Evolutionary conservation across 2,113 vertebrate genomes (phyloP).

Genomic region (Abramis brama): DNA sequence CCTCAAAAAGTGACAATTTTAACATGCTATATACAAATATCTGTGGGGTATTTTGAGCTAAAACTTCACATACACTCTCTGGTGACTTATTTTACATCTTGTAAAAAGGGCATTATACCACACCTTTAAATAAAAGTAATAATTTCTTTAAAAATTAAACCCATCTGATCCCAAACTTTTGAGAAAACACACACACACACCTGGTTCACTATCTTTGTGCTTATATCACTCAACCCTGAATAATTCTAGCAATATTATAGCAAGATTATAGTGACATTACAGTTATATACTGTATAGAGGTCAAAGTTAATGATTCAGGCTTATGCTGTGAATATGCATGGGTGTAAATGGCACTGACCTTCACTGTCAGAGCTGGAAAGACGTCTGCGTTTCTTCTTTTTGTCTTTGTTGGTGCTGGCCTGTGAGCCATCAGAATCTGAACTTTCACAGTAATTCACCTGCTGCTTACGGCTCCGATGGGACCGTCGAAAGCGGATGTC

Average conservation of each 20-base stretch:
- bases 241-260: not conserved
- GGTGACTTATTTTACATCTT: too few species aligned
- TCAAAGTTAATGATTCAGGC: not conserved
- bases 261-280: not conserved
- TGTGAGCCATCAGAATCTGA: slow-evolving; percentile 92
- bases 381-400: slow-evolving; percentile 77
- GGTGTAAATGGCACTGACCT: slow-evolving; percentile 73
- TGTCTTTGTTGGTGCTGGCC: slow-evolving; percentile 78
- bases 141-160: not conserved
- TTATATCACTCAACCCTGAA: not conserved
- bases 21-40: too few species aligned
- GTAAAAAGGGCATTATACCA: too few species aligned
- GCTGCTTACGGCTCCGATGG: slow-evolving; percentile 88
- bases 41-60: too few species aligned
- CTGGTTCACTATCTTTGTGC: too few species aligned
- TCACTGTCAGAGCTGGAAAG: slow-evolving; percentile 91
- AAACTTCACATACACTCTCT: too few species aligned
- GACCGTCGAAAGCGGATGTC: slow-evolving; percentile 91
- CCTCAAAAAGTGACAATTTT: too few species aligned
- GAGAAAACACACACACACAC: not conserved
- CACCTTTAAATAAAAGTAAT: too few species aligned
- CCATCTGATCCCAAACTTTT: not conserved
- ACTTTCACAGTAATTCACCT: slow-evolving; percentile 95
- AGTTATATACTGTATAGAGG: not conserved
- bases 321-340: not conserved